phyloP scores from a whole-genome alignment of 2,888 invertebrate species.

The Acronicta leporina region DNA sequence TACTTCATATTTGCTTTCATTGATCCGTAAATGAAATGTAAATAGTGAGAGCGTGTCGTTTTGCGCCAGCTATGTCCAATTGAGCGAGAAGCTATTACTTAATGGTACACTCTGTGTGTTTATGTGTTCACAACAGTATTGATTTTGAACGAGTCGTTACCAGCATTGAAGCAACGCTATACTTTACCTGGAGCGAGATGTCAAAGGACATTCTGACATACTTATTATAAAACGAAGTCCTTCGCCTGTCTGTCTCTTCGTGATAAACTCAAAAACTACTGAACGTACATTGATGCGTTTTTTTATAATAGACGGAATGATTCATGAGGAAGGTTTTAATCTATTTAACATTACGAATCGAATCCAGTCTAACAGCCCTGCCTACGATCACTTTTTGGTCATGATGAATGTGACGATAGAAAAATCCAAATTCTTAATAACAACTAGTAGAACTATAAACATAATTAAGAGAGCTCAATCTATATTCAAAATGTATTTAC shows the following conservation, averaged over 20 bases:
- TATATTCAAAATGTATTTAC: constrained; percentile 1
- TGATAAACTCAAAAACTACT: no score
- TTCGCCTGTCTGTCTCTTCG: no score
- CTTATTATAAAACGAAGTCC: no score
- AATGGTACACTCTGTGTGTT: constrained; percentile 42
- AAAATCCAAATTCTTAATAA: no score
- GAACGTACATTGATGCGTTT: no score
- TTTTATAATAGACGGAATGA: no score
- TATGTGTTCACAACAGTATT: constrained; percentile 32
- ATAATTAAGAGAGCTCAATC: not conserved
- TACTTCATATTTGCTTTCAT: constrained; percentile 29
- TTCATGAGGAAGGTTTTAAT: no score
- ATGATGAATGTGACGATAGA: no score
- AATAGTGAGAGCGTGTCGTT: constrained; percentile 52
- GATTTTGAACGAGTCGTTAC: constrained; percentile 40
- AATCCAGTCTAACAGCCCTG: no score
- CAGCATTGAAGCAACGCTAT: not conserved
- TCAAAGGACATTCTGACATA: not conserved
- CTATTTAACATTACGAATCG: no score
- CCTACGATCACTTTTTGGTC: no score
- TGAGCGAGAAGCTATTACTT: constrained; percentile 51
- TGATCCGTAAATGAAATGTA: constrained; percentile 39
- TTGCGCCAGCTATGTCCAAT: constrained; percentile 51
- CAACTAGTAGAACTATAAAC: not conserved
- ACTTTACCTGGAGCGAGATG: not conserved